Evolutionary conservation across 2,113 vertebrate species (phyloP), one percentile per base, ranked within the genome.

Genomic region (Oreocharis arfaki): DNA sequence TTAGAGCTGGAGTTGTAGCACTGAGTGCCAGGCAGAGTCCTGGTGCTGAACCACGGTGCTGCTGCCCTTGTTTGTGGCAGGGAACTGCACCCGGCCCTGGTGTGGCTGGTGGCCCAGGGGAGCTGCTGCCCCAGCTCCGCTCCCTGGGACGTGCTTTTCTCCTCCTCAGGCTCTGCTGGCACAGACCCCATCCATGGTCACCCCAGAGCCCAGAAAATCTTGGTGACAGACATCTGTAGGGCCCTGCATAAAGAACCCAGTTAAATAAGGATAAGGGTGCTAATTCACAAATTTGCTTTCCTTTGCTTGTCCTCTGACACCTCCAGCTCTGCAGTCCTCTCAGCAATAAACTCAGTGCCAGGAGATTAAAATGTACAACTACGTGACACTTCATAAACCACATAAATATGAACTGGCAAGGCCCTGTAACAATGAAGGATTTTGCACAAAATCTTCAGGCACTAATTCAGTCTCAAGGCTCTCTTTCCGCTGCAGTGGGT

Each of bases 281-380:
- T 69, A 73, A 61, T n/a, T 73, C 42, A 20, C 5, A 5, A 63
- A 42, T 80, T 93, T 94, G 44, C 78, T 88, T 71, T 92, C 42
- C 46, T 37, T 61, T 87, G 50, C 77, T 33, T 16, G 56, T 83
- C 67, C 61, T 87, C 55, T 69, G 71, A 59, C 27, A 83, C 37
- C 46, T 57, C 75, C 63, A 85, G 87, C 77, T 88, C 85, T 76
- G 75, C 70, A 79, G 44, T 47, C 57, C 53, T 79, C 61, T 90
- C 70, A 64, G 68, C 68, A 13, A 39, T 81, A 95, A 91, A 70
- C 74, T 74, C 64, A 67, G 60, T 19, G 49, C 64, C 90, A 13
- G 60, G 80, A 92, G 85, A 97, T 96, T 80, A 96, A 95, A 97
- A 92, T 7, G 8, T 81, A 55, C 33, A 86, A 26, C 78, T 61